A percentile compares a stretch with the other conserved stretches of the same genome.
phyloP scores from a whole-genome alignment of 2,113 vertebrate species.

The Ptychochromis oligacanthus region DNA sequence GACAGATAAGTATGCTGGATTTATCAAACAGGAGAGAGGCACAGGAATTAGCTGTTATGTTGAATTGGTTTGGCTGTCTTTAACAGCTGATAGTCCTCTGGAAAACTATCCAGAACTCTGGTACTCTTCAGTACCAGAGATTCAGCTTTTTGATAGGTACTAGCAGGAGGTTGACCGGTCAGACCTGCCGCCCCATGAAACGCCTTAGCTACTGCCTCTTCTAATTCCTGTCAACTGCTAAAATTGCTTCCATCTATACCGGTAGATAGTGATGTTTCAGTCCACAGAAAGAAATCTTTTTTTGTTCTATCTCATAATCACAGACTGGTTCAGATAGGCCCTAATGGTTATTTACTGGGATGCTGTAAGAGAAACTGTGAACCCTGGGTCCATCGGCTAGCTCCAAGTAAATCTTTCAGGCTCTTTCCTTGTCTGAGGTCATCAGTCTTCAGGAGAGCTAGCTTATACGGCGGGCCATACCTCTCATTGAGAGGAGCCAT shows the following conservation, averaged over 20 bases:
- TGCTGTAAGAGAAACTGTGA: neutral
- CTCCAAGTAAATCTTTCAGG: neutral
- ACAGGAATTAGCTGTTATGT: neutral
- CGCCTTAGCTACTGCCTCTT: neutral
- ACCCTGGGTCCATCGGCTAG: neutral
- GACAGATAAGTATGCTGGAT: too few species aligned
- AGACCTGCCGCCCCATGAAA: neutral
- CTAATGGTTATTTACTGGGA: neutral
- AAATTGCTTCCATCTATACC: neutral
- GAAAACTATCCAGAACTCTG: neutral
- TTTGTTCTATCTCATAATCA: neutral
- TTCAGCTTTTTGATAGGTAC: neutral
- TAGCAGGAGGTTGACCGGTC: neutral
- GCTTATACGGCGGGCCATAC: too few species aligned
- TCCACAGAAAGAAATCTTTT: neutral
- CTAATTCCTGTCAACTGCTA: neutral
- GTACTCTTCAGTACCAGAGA: neutral
- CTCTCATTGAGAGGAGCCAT: too few species aligned
- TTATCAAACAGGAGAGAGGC: neutral
- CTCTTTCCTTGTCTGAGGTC: neutral
- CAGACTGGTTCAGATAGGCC: neutral
- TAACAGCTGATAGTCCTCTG: neutral
- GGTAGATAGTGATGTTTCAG: neutral
- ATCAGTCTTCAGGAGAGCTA: too few species aligned
- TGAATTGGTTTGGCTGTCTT: neutral